Evolutionary conservation across 2,113 vertebrate species (phyloP).

Genomic region (Colaptes auratus): DNA sequence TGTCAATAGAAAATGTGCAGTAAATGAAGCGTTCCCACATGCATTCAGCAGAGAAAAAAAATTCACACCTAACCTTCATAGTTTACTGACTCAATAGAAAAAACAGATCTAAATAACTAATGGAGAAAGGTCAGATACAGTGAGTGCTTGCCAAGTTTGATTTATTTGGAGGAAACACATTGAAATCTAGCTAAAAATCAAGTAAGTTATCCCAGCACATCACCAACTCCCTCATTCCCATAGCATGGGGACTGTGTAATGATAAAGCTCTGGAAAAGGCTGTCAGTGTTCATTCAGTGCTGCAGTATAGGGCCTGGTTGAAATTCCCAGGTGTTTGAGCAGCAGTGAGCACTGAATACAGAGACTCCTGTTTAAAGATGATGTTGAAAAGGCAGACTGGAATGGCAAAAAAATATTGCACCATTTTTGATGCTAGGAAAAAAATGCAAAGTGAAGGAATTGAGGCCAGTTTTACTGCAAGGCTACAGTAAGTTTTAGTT

Average conservation of each 20-base stretch:
- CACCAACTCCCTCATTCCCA: not conserved
- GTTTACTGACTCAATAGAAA: not conserved
- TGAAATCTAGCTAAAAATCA: not conserved
- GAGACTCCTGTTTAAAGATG: not conserved
- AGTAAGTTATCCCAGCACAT: not conserved
- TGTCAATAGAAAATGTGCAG: not conserved
- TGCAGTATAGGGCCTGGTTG: not conserved
- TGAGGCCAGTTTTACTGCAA: not conserved
- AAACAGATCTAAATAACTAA: not conserved
- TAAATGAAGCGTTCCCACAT: not conserved
- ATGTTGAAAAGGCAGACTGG: not conserved
- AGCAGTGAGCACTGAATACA: not conserved
- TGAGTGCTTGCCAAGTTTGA: not conserved
- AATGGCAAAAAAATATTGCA: not conserved
- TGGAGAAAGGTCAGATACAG: not conserved
- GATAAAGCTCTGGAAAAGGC: not conserved
- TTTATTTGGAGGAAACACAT: not conserved
- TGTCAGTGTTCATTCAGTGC: not conserved
- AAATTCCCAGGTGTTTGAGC: not conserved
- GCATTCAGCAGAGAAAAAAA: not conserved
- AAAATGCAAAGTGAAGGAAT: not conserved
- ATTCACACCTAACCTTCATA: not conserved
- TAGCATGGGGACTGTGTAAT: accelerated
- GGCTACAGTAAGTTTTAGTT: not conserved
- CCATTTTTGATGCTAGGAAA: not conserved